Evolutionary conservation across 2,797 vertebrate genomes (phyloP).

Genomic region (Phoeniculus purpureus): DNA sequence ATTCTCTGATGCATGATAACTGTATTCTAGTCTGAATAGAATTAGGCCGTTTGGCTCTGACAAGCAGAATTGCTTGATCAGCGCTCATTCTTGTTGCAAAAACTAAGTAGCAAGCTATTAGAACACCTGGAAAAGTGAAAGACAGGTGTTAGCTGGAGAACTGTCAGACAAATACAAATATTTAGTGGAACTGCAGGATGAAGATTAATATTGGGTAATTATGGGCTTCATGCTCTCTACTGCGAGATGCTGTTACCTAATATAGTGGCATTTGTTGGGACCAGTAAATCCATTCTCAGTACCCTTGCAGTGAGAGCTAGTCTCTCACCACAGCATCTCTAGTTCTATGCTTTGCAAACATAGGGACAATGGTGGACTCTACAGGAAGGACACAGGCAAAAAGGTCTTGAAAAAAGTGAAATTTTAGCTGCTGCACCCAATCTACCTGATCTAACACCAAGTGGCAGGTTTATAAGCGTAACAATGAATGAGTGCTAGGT

Average conservation of each 20-base stretch:
- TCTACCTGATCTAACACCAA: not conserved
- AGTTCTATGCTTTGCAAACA: not conserved
- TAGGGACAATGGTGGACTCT: not conserved
- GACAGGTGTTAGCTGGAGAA: not conserved
- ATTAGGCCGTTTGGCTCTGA: conserved; percentile 93
- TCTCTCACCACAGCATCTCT: not conserved
- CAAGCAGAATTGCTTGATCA: conserved; percentile 95
- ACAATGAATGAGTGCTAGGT: not conserved
- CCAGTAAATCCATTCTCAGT: not conserved
- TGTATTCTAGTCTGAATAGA: conserved; percentile 97
- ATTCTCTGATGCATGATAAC: conserved; percentile 91
- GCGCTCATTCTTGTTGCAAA: conserved; percentile 95
- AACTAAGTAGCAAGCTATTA: conserved; percentile 95
- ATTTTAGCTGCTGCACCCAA: not conserved
- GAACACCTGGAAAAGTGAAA: conserved; percentile 83
- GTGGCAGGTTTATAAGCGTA: not conserved
- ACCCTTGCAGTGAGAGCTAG: not conserved
- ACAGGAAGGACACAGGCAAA: not conserved
- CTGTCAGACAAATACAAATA: not conserved
- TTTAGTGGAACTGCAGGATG: not conserved
- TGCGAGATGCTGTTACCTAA: not conserved
- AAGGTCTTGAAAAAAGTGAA: not conserved
- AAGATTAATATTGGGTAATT: not conserved
- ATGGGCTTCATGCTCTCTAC: not conserved
- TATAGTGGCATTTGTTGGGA: not conserved